phyloP scores from a whole-genome alignment of 1,140 invertebrate genomes.

The Pseudomyrmex gracilis region DNA sequence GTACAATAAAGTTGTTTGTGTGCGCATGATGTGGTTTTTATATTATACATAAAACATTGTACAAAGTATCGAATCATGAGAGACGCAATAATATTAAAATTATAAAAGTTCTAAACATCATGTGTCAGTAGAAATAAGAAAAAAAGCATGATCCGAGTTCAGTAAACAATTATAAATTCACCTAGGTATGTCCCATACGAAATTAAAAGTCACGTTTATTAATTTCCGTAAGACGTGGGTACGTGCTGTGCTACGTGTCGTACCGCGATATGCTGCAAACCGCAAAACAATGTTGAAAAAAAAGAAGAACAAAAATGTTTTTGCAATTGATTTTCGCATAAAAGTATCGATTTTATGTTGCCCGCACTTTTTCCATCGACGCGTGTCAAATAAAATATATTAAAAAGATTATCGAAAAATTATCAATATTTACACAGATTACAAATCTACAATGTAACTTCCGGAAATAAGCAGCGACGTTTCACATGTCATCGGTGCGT shows the following conservation, averaged over 20 bases:
- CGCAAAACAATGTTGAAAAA: slow-evolving; percentile 18
- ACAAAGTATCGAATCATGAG: slow-evolving; percentile 37
- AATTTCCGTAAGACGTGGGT: slow-evolving; percentile 54
- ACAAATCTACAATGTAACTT: slow-evolving; percentile 45
- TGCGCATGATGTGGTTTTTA: slow-evolving; percentile 8
- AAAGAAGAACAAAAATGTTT: not conserved
- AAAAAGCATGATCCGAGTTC: slow-evolving; percentile 9
- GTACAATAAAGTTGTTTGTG: slow-evolving; percentile 39
- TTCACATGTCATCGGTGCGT: slow-evolving; percentile 35
- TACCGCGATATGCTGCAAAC: slow-evolving; percentile 32
- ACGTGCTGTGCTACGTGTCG: slow-evolving; percentile 65
- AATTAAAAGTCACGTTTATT: slow-evolving; percentile 29
- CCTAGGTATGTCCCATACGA: slow-evolving; percentile 11
- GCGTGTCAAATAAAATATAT: too few species aligned
- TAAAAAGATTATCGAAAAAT: slow-evolving; percentile 36
- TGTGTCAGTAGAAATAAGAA: slow-evolving; percentile 2
- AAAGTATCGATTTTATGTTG: too few species aligned
- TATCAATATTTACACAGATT: slow-evolving; percentile 26
- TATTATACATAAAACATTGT: slow-evolving; percentile 22
- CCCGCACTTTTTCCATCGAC: too few species aligned
- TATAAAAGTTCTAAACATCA: slow-evolving; percentile 2
- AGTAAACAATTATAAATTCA: slow-evolving; percentile 35
- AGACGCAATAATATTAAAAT: slow-evolving; percentile 43
- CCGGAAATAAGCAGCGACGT: slow-evolving; percentile 49
- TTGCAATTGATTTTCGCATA: not conserved